Evolutionary conservation across 2,797 vertebrate genomes (phyloP), one percentile per base, ranked within the genome.

Genomic region (Parauchenoglanis ngamensis): DNA sequence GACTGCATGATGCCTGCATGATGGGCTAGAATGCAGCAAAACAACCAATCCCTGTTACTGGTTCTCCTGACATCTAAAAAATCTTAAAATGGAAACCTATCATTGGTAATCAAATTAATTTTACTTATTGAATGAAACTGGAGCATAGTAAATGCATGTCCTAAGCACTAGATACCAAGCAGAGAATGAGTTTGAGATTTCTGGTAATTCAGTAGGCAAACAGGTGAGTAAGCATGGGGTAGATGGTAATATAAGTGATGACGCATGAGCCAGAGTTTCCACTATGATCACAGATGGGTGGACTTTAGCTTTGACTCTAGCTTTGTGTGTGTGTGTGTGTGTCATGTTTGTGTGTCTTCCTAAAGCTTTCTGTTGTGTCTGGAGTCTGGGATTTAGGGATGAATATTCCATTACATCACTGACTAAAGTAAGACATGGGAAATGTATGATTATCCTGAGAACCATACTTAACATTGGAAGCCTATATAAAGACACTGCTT

Each of bases 361-460:
- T 83, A 68, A 84, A 84, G 76, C 52, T 85, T 83, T 68, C 28
- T 90, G 75, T 89, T 87, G 88, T 88, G 88, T 84, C 87, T 68
- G 86, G 76, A 78, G 67, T 87, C 46, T 46, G 0, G 54, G 63
- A 82, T 59, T 77, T 77, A 70, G 52, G 63, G 57, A 44, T 31
- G 19, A 65, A 86, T 79, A 67, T 91, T 90, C 90, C 90, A 90
- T 91, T 80, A 85, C 80, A 35, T 88, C 89, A 91, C 56, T 23
- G 75, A 56, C 28, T 59, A 65, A 88, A 77, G 70, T 86, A 83
- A 86, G 70, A 59, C 52, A 21, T 83, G 78, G 35, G 86, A 86
- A 86, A 85, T 61, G 17, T 88, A 79, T 87, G 78, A 89, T 89
- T 89, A 84, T 67, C 79, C 61, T 54, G 67, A 84, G 54, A 88